Evolutionary conservation across 2,797 vertebrate genomes (phyloP).

Genomic region (Manis javanica): DNA sequence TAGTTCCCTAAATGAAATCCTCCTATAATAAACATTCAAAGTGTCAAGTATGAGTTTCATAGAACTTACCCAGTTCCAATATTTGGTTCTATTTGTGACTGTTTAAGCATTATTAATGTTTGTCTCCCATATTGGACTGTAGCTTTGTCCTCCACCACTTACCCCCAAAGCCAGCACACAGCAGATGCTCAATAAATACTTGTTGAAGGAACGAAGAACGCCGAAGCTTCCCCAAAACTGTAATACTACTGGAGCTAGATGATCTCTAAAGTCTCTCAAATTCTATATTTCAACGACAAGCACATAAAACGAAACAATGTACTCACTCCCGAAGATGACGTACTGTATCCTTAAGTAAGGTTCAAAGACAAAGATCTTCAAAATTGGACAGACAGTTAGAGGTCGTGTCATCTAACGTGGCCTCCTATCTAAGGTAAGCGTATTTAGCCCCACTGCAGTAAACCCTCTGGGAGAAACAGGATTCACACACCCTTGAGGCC

Average conservation of each 20-base stretch:
- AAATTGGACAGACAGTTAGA: neutral
- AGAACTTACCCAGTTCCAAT: neutral
- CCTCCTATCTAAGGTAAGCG: neutral
- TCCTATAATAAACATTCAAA: neutral
- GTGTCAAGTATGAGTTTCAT: neutral
- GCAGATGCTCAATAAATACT: neutral
- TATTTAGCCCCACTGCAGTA: neutral
- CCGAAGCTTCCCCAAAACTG: neutral
- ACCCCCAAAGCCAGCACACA: neutral
- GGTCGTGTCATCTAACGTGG: neutral
- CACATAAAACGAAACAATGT: neutral
- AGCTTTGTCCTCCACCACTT: neutral
- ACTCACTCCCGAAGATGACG: neutral
- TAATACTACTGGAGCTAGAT: neutral
- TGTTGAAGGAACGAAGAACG: neutral
- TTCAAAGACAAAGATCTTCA: neutral
- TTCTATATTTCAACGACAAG: neutral
- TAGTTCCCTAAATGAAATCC: neutral
- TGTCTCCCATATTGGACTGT: neutral
- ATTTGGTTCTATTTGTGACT: neutral
- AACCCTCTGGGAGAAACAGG: neutral
- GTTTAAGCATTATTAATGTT: neutral
- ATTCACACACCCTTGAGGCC: neutral
- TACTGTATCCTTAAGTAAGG: neutral
- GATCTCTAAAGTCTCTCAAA: neutral